These are phyloP conservation scores for Folsomia manolachei DNA, from an alignment of 2,888 invertebrate species.

Conservation along the genomic window DNA sequence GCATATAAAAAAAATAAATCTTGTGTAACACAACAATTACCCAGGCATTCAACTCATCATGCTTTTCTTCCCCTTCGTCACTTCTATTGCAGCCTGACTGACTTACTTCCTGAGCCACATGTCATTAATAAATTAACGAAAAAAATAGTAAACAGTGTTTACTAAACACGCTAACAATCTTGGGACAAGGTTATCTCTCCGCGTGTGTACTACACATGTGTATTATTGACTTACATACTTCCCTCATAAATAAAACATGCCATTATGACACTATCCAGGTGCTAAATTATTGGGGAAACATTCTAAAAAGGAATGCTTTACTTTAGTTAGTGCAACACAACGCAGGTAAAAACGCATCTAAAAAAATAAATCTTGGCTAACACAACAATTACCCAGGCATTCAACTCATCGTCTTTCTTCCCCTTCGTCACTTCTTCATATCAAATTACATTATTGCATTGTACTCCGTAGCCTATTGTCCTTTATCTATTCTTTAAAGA, in stretches of 20 bases:
- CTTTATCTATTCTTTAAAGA: no score
- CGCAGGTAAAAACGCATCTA: neutral
- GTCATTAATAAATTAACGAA: neutral
- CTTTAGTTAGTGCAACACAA: neutral
- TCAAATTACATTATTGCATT: no score
- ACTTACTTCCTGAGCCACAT: neutral
- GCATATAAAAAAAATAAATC: neutral
- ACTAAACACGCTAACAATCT: no score
- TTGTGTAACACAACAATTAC: neutral
- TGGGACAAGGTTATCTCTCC: neutral
- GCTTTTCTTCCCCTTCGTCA: no score
- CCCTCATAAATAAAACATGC: neutral
- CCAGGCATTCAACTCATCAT: neutral
- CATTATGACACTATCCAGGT: neutral
- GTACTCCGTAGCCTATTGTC: no score
- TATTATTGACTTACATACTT: neutral
- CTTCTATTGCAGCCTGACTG: no score
- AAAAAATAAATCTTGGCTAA: neutral
- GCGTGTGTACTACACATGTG: neutral
- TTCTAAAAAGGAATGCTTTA: neutral
- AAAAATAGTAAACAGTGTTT: no score
- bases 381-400: neutral
- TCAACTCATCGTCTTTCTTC: neutral
- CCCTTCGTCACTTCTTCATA: no score
- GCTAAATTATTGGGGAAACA: constrained; percentile 2